These are phyloP conservation scores for Penelope pileata DNA, from an alignment of 2,113 vertebrate genomes.

Conservation along the genomic window DNA sequence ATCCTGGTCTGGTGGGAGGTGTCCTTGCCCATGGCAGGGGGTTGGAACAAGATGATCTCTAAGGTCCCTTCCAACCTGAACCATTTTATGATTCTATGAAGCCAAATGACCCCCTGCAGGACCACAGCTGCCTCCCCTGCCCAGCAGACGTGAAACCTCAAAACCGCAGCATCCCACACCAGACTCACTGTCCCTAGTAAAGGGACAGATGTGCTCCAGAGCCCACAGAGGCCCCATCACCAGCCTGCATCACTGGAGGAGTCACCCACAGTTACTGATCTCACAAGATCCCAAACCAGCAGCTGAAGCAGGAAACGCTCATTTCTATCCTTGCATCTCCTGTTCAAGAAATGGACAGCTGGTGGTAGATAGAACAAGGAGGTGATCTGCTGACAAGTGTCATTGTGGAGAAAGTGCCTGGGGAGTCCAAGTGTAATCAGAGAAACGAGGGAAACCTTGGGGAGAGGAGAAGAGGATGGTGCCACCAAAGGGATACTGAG, in stretches of 20 bases:
- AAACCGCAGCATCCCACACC: not conserved
- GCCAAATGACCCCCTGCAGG: not conserved
- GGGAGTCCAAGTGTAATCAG: not conserved
- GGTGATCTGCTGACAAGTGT: not conserved
- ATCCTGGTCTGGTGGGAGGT: too few species aligned
- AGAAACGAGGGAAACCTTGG: not conserved
- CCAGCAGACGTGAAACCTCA: not conserved
- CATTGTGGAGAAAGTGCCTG: not conserved
- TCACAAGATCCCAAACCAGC: not conserved
- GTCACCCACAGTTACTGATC: not conserved
- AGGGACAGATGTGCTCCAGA: not conserved
- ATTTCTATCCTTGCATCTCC: not conserved
- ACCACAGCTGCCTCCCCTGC: fast-evolving
- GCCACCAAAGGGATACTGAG: not conserved
- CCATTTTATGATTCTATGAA: too few species aligned
- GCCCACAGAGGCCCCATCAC: not conserved
- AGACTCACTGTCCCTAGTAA: not conserved
- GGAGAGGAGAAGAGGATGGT: not conserved
- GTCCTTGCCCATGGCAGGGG: too few species aligned
- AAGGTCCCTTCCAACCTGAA: too few species aligned
- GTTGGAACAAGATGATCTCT: too few species aligned
- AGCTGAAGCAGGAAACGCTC: not conserved
- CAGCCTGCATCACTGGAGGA: not conserved
- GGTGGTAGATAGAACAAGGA: not conserved
- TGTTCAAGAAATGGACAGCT: not conserved